Evolutionary conservation across 2,797 vertebrate genomes (phyloP).

Genomic region (Myoxocephalus aenaeus): DNA sequence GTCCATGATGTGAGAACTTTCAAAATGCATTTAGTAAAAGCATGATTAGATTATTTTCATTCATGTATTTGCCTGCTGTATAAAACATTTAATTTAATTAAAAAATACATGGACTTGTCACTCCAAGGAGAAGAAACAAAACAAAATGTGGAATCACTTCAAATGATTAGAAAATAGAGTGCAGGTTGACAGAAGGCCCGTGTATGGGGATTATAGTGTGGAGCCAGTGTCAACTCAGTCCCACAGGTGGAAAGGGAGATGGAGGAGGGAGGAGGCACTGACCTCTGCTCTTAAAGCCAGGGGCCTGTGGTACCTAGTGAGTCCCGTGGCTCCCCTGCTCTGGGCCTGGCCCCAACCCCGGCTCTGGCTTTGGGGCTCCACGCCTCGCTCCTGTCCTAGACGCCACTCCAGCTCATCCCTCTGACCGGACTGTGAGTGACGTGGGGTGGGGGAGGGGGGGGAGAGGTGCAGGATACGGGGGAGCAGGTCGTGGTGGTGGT

Average conservation of each 20-base stretch:
- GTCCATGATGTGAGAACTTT: background rate
- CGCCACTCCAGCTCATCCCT: slow-evolving; percentile 98
- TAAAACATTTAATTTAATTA: background rate
- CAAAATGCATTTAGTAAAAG: slow-evolving; percentile 1
- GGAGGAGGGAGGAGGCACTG: slow-evolving; percentile 84
- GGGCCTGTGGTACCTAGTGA: slow-evolving; percentile 91
- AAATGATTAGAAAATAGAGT: slow-evolving; percentile 21
- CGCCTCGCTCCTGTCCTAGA: slow-evolving; percentile 90
- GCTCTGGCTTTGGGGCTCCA: slow-evolving; percentile 87
- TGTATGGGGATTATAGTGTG: slow-evolving; percentile 4
- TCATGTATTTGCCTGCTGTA: background rate
- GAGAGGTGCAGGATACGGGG: slow-evolving; percentile 80
- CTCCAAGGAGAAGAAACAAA: slow-evolving; percentile 8
- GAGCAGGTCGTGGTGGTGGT: slow-evolving; percentile 79
- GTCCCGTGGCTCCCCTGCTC: slow-evolving; percentile 91
- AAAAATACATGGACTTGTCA: background rate
- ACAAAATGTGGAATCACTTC: slow-evolving; percentile 10
- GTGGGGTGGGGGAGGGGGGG: slow-evolving; percentile 57
- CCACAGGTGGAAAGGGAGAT: slow-evolving; percentile 69
- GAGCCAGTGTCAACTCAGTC: slow-evolving; percentile 53
- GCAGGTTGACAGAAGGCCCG: slow-evolving; percentile 37
- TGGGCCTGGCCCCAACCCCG: slow-evolving; percentile 82
- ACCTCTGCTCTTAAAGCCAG: slow-evolving; percentile 97
- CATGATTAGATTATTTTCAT: background rate
- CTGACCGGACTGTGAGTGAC: slow-evolving; percentile 94